Conservation (phyloP, 1,140 invertebrate species). For the Apis mellifera region DNA sequence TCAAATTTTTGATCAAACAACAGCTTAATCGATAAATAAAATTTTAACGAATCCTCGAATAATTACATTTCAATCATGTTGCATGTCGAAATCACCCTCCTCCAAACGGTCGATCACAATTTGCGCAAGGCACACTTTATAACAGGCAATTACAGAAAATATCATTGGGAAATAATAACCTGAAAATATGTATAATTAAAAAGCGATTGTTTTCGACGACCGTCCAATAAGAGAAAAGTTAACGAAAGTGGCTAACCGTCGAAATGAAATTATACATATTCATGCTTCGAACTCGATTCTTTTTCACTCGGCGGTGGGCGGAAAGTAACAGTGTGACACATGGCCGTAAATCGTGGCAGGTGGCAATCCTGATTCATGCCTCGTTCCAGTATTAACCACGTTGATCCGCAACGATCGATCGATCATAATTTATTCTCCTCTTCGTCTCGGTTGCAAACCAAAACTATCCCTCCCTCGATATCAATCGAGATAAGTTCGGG, state of each 20-base stretch:
- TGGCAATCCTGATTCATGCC: conserved; percentile 69
- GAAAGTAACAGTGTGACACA: conserved; percentile 50
- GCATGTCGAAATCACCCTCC: too few relatives aligned
- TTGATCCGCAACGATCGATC: conserved; percentile 60
- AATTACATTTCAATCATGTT: too few relatives aligned
- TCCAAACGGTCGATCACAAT: too few relatives aligned
- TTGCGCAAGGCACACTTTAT: too few relatives aligned
- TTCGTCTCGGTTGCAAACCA: conserved; percentile 12
- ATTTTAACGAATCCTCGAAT: too few relatives aligned
- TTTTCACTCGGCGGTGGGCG: conserved; percentile 31
- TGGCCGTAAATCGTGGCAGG: conserved; percentile 64
- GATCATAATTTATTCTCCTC: conserved; percentile 60
- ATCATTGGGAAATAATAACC: too few relatives aligned
- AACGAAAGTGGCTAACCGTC: conserved; percentile 50
- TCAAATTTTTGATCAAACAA: too few relatives aligned
- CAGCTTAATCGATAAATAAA: too few relatives aligned
- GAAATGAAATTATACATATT: conserved; percentile 72
- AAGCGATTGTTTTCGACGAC: not conserved
- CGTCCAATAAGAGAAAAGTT: too few relatives aligned
- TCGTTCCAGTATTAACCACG: conserved; percentile 57
- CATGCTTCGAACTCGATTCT: conserved; percentile 54
- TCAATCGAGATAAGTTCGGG: not conserved
- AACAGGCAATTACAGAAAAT: too few relatives aligned
- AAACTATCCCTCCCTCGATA: not conserved
- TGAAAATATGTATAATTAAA: not conserved